A percentile compares a stretch with the other conserved stretches of the same genome.
Evolutionary conservation across 2,113 vertebrate genomes (phyloP).

Genomic region (Piprites chloris): DNA sequence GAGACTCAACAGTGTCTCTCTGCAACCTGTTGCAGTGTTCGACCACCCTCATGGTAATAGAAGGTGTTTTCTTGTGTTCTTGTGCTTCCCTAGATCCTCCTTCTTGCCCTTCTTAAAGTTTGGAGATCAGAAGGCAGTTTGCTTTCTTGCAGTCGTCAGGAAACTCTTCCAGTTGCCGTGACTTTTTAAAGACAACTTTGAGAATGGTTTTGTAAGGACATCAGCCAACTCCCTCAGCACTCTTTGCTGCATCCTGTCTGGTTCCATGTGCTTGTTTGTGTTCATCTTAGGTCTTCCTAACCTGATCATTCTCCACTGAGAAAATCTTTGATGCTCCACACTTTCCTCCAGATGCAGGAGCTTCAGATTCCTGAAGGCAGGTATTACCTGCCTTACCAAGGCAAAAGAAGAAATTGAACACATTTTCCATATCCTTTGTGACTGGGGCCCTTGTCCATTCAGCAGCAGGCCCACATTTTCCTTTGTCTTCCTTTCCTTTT

Average conservation of each 20-base stretch:
- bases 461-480: not conserved
- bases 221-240: not conserved
- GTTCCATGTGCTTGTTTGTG: not conserved
- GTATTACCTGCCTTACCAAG: not conserved
- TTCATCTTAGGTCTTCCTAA: not conserved
- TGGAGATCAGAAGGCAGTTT: not conserved
- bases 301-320: not conserved
- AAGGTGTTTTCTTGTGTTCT: not conserved
- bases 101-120: not conserved
- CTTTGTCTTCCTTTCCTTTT: not conserved
- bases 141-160: not conserved
- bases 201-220: not conserved
- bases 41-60: not conserved
- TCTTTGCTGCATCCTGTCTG: not conserved
- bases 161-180: not conserved
- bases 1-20: not conserved
- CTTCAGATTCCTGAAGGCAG: not conserved
- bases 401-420: not conserved
- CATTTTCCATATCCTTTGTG: not conserved
- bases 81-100: not conserved
- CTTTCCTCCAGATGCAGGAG: not conserved
- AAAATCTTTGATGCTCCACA: not conserved
- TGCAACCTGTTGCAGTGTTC: not conserved
- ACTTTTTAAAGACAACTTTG: not conserved
- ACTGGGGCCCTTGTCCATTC: not conserved